Evolutionary conservation across 53 echinoderm and acorn worm genomes (phyloP).

Genomic region (Zoroaster sp.): DNA sequence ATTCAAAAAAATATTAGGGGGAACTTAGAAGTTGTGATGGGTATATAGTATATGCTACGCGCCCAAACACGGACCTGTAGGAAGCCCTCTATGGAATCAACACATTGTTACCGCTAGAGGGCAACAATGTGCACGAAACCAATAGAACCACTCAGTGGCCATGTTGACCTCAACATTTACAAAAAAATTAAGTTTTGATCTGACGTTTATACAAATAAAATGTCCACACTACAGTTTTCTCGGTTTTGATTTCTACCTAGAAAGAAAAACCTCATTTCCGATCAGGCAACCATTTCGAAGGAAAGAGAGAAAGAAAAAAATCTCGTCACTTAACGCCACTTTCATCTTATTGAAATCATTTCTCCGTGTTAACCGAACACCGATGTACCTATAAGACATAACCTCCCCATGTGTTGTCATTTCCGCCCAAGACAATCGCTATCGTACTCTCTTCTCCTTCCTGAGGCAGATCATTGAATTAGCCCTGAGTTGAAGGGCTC

Average conservation of each 20-base stretch:
- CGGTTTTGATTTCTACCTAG: background rate
- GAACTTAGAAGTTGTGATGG: too few species aligned
- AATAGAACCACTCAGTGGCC: too few species aligned
- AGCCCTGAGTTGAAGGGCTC: background rate
- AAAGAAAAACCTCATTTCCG: conserved; percentile 24
- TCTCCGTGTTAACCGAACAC: background rate
- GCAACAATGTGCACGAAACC: too few species aligned
- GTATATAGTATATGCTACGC: too few species aligned
- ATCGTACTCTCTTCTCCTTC: background rate
- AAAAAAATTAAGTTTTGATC: too few species aligned
- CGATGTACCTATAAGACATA: background rate
- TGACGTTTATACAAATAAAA: too few species aligned
- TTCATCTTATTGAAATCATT: background rate
- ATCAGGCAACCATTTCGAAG: background rate
- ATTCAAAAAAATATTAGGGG: too few species aligned
- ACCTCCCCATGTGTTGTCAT: background rate
- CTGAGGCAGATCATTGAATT: background rate
- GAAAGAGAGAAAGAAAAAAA: background rate
- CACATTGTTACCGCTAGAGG: too few species aligned
- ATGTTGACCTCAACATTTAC: too few species aligned
- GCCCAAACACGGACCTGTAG: too few species aligned
- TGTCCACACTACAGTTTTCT: background rate
- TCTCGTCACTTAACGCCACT: background rate
- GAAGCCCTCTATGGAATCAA: too few species aligned
- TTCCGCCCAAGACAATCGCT: background rate